Percentiles rank a stretch among this genome's conserved stretches.
Conservation (phyloP, 2,888 invertebrate species). For the Drosophila eohydei region DNA sequence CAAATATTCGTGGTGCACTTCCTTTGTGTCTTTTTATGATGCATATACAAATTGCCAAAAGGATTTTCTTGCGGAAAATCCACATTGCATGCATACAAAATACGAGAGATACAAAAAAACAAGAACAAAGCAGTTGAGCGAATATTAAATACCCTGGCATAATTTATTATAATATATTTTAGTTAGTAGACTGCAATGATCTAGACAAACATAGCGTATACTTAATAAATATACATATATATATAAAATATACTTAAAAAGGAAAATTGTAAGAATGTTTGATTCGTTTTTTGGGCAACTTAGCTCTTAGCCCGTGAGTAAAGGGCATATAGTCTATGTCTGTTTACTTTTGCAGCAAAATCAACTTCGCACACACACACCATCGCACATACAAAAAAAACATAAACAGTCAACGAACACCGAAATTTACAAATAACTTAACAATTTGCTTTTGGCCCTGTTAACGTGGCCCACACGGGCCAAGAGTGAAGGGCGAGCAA, state of each 20-base stretch:
- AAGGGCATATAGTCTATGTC: too few species aligned
- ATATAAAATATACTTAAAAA: too few species aligned
- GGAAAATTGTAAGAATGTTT: too few species aligned
- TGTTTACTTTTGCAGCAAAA: constrained; percentile 22
- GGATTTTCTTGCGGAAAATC: constrained; percentile 65
- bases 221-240: too few species aligned
- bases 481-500: constrained; percentile 56
- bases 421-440: constrained; percentile 78
- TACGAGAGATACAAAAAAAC: constrained; percentile 31
- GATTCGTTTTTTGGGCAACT: too few species aligned
- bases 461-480: constrained; percentile 43
- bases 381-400: constrained; percentile 16
- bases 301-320: too few species aligned
- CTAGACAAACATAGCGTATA: neutral
- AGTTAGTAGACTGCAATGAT: neutral
- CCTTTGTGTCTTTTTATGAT: constrained; percentile 50
- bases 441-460: constrained; percentile 76
- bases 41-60: constrained; percentile 69
- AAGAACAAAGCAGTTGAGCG: constrained; percentile 1
- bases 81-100: constrained; percentile 48
- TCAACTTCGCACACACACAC: constrained; percentile 34
- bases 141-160: constrained; percentile 4
- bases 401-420: constrained; percentile 52
- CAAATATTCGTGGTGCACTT: constrained; percentile 44
- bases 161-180: neutral